phyloP scores from a whole-genome alignment of 2,113 vertebrate genomes.

The Lagenorhynchus albirostris region DNA sequence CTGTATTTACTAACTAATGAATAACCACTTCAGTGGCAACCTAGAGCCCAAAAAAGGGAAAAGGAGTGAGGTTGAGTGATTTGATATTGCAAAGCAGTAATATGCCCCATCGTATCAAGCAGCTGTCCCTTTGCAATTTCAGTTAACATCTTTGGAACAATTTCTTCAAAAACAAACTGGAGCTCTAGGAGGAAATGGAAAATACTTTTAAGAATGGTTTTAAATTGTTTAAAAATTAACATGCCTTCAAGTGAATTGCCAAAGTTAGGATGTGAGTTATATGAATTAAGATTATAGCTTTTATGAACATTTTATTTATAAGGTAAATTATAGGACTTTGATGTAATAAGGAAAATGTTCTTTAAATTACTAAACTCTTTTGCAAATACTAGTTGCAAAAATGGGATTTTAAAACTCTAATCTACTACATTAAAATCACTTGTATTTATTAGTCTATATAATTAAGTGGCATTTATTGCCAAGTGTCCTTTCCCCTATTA shows the following conservation, averaged over 20 bases:
- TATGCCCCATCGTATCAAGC: conserved; percentile 19
- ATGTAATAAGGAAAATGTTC: conserved; percentile 51
- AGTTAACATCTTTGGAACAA: conserved; percentile 34
- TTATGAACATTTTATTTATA: conserved; percentile 59
- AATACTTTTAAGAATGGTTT: conserved; percentile 53
- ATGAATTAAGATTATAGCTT: conserved; percentile 61
- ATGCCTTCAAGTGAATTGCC: conserved; percentile 40
- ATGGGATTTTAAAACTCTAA: conserved; percentile 43
- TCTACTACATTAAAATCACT: conserved; percentile 42
- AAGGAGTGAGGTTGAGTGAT: conserved; percentile 44
- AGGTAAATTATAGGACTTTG: conserved; percentile 57
- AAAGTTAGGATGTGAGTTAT: conserved; percentile 39
- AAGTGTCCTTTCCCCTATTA: not conserved
- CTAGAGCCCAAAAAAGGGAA: conserved; percentile 42
- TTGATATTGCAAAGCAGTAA: conserved; percentile 51
- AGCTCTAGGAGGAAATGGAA: conserved; percentile 34
- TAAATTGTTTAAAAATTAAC: conserved; percentile 69
- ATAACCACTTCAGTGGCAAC: conserved; percentile 65
- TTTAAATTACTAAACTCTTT: conserved; percentile 59
- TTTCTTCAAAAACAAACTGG: conserved; percentile 53
- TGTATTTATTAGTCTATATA: conserved; percentile 50
- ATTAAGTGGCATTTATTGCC: conserved; percentile 43
- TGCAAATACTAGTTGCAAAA: conserved; percentile 53
- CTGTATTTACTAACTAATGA: conserved; percentile 73
- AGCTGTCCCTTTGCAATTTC: conserved; percentile 62